These are phyloP conservation scores for Capreolus pygargus DNA, from an alignment of 2,113 vertebrate genomes.

Conservation along the genomic window DNA sequence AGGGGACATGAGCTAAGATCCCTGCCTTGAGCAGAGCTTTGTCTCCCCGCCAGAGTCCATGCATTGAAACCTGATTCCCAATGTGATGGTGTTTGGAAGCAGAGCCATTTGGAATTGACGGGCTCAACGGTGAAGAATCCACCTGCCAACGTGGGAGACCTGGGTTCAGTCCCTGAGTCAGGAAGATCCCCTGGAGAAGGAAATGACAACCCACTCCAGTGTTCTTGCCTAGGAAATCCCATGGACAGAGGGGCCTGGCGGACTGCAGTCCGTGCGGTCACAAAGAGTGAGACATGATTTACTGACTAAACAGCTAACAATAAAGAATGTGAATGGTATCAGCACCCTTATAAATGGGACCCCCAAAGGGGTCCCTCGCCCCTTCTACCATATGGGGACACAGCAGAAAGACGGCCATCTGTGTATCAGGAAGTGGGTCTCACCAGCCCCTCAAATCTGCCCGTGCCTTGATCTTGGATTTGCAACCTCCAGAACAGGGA, in stretches of 20 bases:
- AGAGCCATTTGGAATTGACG: not conserved
- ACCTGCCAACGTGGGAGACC: not conserved
- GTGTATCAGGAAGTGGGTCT: not conserved
- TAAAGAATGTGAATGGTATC: not conserved
- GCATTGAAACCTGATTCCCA: not conserved
- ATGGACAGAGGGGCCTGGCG: not conserved
- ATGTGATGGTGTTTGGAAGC: not conserved
- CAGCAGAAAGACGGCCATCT: not conserved
- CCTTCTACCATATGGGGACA: not conserved
- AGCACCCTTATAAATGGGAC: not conserved
- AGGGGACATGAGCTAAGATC: not conserved
- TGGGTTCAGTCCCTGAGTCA: not conserved
- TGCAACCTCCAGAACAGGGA: not conserved
- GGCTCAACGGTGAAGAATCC: not conserved
- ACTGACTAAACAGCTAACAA: not conserved
- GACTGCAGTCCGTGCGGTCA: not conserved
- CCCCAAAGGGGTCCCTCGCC: not conserved
- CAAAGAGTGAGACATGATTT: not conserved
- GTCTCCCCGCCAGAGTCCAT: not conserved
- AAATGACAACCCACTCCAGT: not conserved
- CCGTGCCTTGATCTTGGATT: not conserved
- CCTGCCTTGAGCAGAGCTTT: not conserved
- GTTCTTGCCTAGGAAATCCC: not conserved
- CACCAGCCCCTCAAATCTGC: not conserved
- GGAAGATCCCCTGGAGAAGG: not conserved